phyloP scores from a whole-genome alignment of 2,797 vertebrate species.

The Etheostoma perlongum region DNA sequence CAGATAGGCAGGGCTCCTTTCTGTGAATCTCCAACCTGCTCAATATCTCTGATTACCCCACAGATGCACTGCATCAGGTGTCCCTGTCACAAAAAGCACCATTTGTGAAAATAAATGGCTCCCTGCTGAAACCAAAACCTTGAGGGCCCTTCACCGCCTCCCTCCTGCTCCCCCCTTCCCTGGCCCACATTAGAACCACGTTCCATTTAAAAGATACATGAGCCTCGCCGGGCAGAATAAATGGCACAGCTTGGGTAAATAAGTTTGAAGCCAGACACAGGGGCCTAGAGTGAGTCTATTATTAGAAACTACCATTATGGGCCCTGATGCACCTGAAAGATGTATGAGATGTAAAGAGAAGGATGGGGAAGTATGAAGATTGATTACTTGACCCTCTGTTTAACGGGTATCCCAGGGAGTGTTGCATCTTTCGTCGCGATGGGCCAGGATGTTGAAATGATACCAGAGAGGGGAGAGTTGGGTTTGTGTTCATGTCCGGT shows the following conservation, averaged over 20 bases:
- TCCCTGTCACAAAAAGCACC: conserved; percentile 65
- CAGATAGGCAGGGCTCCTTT: conserved; percentile 37
- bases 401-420: conserved; percentile 47
- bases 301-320: conserved; percentile 59
- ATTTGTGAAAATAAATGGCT: conserved; percentile 74
- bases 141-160: conserved; percentile 28
- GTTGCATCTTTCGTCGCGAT: conserved; percentile 50
- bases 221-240: conserved; percentile 64
- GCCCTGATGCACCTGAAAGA: conserved; percentile 61
- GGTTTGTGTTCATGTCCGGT: conserved; percentile 48
- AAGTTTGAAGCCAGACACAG: conserved; percentile 60
- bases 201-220: conserved; percentile 82
- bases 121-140: conserved; percentile 72
- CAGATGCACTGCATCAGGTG: conserved; percentile 71
- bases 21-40: conserved; percentile 51
- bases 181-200: conserved; percentile 44
- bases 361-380: conserved; percentile 63
- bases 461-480: conserved; percentile 36
- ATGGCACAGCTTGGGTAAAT: conserved; percentile 67
- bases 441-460: conserved; percentile 55
- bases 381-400: conserved; percentile 66
- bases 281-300: conserved; percentile 55
- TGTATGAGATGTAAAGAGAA: conserved; percentile 65
- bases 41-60: conserved; percentile 75
- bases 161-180: conserved; percentile 20